Evolutionary conservation across 2,113 vertebrate genomes (phyloP).

Genomic region (Trichechus manatus): DNA sequence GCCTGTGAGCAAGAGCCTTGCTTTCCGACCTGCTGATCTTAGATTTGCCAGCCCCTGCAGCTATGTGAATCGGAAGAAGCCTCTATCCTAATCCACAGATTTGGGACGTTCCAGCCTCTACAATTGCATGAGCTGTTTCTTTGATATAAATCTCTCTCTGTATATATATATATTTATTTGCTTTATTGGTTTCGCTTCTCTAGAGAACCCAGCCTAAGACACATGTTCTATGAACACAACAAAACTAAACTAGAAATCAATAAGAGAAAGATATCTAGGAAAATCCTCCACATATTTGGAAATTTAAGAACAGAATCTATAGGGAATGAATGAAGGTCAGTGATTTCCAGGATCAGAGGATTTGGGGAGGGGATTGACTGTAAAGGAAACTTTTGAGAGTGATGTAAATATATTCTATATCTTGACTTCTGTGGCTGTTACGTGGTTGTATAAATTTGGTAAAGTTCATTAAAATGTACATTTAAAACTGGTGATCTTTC

Average conservation of each 20-base stretch:
- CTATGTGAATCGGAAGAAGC: too few species aligned
- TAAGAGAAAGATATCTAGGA: neutral
- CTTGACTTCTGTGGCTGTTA: neutral
- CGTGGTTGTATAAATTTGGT: neutral
- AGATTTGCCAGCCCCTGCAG: too few species aligned
- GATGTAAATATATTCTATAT: neutral
- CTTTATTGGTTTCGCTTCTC: too few species aligned
- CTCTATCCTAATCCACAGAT: too few species aligned
- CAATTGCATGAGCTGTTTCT: too few species aligned
- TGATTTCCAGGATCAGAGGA: neutral
- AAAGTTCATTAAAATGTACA: neutral
- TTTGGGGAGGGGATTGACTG: neutral
- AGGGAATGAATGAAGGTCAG: neutral
- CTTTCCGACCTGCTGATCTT: too few species aligned
- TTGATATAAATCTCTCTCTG: too few species aligned
- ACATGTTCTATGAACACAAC: neutral
- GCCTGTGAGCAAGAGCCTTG: too few species aligned
- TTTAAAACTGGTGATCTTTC: neutral
- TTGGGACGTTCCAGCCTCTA: too few species aligned
- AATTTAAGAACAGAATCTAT: neutral
- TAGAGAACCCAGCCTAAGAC: too few species aligned
- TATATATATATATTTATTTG: too few species aligned
- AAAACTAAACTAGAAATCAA: conserved; percentile 3
- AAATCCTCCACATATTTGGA: neutral
- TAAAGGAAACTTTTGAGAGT: neutral